A percentile compares a stretch with the other conserved stretches of the same genome.
phyloP scores from a whole-genome alignment of 2,113 vertebrate species.

The Rhinoderma darwinii region DNA sequence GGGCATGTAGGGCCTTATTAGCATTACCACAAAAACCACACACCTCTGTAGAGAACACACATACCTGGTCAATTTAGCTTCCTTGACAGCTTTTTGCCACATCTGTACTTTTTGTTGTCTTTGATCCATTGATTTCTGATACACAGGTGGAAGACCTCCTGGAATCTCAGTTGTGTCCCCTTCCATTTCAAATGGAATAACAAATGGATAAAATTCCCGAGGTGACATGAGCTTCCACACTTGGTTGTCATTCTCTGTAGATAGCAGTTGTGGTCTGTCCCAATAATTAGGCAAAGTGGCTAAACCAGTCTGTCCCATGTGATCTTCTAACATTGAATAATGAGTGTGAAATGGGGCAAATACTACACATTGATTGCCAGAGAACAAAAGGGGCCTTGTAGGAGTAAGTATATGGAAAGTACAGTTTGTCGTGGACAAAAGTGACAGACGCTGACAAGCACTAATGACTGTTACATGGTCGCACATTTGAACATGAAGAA shows the following conservation, averaged over 20 bases:
- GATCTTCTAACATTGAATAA: conserved; percentile 93
- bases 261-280: conserved; percentile 85
- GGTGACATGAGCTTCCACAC: conserved; percentile 83
- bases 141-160: conserved; percentile 80
- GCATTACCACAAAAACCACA: no score
- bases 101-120: conserved; percentile 82
- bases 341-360: conserved; percentile 92
- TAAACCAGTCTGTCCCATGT: conserved; percentile 92
- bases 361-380: conserved; percentile 82
- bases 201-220: conserved; percentile 80
- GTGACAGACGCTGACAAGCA: conserved; percentile 78
- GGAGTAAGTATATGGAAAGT: conserved; percentile 84
- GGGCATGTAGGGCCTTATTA: background rate
- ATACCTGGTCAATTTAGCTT: conserved; percentile 87
- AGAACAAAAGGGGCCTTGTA: conserved; percentile 85
- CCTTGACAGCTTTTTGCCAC: conserved; percentile 90
- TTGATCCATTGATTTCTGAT: conserved; percentile 78
- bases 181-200: conserved; percentile 92
- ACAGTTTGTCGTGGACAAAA: conserved; percentile 80
- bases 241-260: conserved; percentile 72
- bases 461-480: conserved; percentile 84
- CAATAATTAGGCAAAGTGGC: conserved; percentile 92
- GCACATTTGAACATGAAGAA: conserved; percentile 87
- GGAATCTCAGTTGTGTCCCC: conserved; percentile 93
- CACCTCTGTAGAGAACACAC: conserved; percentile 58